Percentiles rank a stretch among this genome's conserved stretches.
Evolutionary conservation across 2,888 invertebrate genomes (phyloP).

Genomic region (Didymodactylos carnosus): DNA sequence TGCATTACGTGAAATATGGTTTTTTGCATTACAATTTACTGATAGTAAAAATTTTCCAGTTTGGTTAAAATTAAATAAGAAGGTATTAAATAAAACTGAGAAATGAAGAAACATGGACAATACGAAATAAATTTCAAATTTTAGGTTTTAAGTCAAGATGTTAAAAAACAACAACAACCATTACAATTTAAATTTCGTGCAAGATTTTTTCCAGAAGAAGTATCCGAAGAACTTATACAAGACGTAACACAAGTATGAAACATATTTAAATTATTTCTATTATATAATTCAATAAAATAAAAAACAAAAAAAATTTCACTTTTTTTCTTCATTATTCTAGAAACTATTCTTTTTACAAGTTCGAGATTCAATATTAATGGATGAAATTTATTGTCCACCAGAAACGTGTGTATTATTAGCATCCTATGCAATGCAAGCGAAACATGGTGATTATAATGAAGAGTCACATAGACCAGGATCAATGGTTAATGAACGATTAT

Average conservation of each 20-base stretch:
- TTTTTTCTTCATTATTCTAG: conserved; percentile 19
- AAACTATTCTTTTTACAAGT: conserved; percentile 49
- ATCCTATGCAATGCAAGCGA: conserved; percentile 76
- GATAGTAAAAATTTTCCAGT: conserved; percentile 92
- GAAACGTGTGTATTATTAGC: conserved; percentile 92
- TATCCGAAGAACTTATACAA: conserved; percentile 93
- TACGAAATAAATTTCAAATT: no score
- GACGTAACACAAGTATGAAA: conserved; percentile 56
- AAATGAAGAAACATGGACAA: no score
- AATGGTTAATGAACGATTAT: conserved; percentile 61
- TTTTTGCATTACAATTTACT: conserved; percentile 94
- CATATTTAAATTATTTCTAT: background rate
- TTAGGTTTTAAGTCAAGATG: conserved; percentile 96
- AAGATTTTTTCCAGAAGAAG: conserved; percentile 99
- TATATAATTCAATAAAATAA: no score
- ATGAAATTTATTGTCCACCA: conserved; percentile 97
- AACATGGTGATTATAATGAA: conserved; percentile 83
- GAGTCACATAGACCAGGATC: conserved; percentile 46
- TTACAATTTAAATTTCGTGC: conserved; percentile 97
- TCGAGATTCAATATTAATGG: conserved; percentile 86
- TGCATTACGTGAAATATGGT: conserved; percentile 96
- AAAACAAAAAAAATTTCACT: no score
- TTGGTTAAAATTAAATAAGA: conserved; percentile 98
- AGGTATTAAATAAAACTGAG: no score
- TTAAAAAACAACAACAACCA: conserved; percentile 80